Percentiles rank a stretch among this genome's conserved stretches.
Conservation (phyloP, 2,113 vertebrate species). For the Melierax canorus region DNA sequence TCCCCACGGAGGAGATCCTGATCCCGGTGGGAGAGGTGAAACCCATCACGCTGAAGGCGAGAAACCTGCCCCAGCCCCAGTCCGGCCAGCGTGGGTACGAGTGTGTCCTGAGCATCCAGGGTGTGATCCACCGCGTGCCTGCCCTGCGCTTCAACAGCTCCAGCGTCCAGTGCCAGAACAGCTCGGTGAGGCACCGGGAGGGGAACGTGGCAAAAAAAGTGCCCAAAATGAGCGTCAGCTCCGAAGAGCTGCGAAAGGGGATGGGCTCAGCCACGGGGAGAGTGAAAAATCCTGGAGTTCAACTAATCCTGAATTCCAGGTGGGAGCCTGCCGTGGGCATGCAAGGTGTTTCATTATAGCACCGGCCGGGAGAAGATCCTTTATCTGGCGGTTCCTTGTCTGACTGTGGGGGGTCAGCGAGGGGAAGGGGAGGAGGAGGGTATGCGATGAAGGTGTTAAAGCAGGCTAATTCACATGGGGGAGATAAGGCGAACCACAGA, state of each 20-base stretch:
- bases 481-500: conserved; percentile 73
- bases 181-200: conserved; percentile 79
- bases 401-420: conserved; percentile 38
- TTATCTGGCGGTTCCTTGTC: conserved; percentile 43
- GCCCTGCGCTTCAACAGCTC: conserved; percentile 99
- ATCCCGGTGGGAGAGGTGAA: conserved; percentile 96
- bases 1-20: conserved; percentile 91
- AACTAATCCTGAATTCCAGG: background rate
- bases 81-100: conserved; percentile 97
- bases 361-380: conserved; percentile 17
- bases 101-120: conserved; percentile 93
- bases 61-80: conserved; percentile 95
- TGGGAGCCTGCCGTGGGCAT: background rate
- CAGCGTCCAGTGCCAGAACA: conserved; percentile 99
- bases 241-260: fast-evolving
- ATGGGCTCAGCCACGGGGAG: background rate
- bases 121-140: conserved; percentile 86
- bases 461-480: conserved; percentile 68
- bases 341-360: conserved; percentile 28
- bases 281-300: background rate
- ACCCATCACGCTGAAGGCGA: conserved; percentile 93
- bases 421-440: background rate
- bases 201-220: fast-evolving
- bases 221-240: background rate
- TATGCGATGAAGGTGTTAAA: conserved; percentile 54